These are phyloP conservation scores for Piprites chloris DNA, from an alignment of 2,113 vertebrate genomes.

Conservation along the genomic window DNA sequence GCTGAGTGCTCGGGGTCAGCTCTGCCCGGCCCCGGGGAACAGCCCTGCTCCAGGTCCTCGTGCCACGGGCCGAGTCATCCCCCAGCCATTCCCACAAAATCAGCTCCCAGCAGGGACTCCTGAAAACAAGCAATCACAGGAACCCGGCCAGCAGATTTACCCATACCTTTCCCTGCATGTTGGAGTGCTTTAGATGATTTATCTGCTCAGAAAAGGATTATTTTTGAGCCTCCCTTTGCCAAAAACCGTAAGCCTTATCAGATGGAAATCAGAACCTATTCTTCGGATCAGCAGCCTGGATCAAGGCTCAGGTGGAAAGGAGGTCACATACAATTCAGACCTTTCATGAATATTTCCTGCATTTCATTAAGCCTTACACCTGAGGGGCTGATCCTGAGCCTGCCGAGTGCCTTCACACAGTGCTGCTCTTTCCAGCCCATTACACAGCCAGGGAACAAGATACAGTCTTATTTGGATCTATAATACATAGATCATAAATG, in stretches of 20 bases:
- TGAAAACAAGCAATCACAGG: neutral
- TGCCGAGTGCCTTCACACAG: neutral
- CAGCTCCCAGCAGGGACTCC: neutral
- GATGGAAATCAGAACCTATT: slow-evolving; percentile 52
- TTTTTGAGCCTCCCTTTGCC: slow-evolving; percentile 35
- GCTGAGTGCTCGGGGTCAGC: neutral
- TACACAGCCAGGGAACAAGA: fast-evolving
- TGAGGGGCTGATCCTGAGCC: neutral
- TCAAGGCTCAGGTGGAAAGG: slow-evolving; percentile 47
- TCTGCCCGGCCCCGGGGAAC: fast-evolving
- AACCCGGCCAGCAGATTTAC: neutral
- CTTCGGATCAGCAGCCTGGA: slow-evolving; percentile 28
- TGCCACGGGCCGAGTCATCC: fast-evolving
- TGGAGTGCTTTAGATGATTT: slow-evolving; percentile 16
- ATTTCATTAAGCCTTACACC: neutral
- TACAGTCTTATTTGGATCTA: fast-evolving
- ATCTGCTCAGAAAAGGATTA: slow-evolving; percentile 61
- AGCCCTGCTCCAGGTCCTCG: neutral
- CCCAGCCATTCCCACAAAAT: neutral
- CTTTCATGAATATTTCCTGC: slow-evolving; percentile 5
- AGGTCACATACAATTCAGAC: slow-evolving; percentile 21
- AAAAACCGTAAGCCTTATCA: slow-evolving; percentile 37
- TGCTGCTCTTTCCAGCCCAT: neutral
- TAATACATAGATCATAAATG: neutral
- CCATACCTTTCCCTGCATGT: neutral